Base-by-base conservation (phyloP, 2,113 vertebrate genomes). In the Spea multiplicata region DNA sequence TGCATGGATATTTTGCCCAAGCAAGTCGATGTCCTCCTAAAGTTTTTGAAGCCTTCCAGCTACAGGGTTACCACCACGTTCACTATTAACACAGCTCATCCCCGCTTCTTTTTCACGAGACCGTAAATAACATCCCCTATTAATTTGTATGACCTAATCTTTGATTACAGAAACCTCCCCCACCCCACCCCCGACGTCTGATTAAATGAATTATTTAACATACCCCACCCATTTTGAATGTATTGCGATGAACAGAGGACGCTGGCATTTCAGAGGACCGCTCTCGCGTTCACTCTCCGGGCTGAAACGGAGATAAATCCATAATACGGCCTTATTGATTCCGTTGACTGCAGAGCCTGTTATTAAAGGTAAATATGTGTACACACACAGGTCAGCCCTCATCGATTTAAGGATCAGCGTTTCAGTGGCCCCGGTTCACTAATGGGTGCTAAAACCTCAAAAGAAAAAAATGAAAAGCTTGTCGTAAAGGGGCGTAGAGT, bases 101-200 rank as follows among this genome's bases (percentile, higher is more conserved):
- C 14, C 46, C 13, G 66, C n/a, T 76, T 55, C 48, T 52, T 61
- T 8, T 30, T 30, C 30, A 30, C 30, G 44, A 17, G 66, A 30
- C 44, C 75, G 49, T 76, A 76, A 76, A 76, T 76, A 76, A 47
- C 74, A 7, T 16, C 6, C 13, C 66, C 66, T 49, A 76, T 48
- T 48, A 69, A 70, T 76, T 70, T 70, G 53, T 52, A 76, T 76
- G 75, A 76, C 66, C 75, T 76, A 52, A 76, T 76, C 66, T 61
- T 48, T 44, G 66, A 61, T 76, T 69, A 17, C 57, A 52, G 49
- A 47, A 68, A 57, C 14, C 52, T 64, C 13, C 67, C 55, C 46
- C 52, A n/a, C 44, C 17, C 44, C 48, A 13, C 44, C 30, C 44
- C 48, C 69, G 74, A 13, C 44, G 49, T 52, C 48, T 76, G 74